Evolutionary conservation across 2,888 invertebrate genomes (phyloP), one percentile per base, ranked within the genome.

Genomic region (Epistrophella euchroma): DNA sequence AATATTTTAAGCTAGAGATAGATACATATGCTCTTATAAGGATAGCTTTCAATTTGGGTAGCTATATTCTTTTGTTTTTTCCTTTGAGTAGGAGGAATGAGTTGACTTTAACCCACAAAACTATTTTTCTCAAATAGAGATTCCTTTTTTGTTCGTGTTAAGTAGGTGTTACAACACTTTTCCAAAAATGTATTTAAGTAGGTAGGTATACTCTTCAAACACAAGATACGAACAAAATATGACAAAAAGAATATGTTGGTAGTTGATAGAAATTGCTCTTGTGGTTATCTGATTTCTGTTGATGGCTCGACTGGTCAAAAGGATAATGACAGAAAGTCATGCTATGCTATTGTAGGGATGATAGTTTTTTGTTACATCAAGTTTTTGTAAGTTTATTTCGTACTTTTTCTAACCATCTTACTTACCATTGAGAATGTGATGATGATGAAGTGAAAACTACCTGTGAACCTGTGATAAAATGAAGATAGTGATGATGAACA

Each of bases 371-470:
- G 58, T 37, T 25, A 17, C 17, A 22, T 62, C 2, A 15, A 62
- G 25, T 43, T 25, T 25, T 19, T 37, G 50, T 77, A 10, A 19
- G 50, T 50, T 64, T 56, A 19, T 52, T 47, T 47, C 11, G n/a
- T 11, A 22, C 19, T 56, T 13, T 19, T 32, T 56, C 37, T 22
- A 15, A 22, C 13, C 43, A 43, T 60, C 28, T n/a, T 25, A 25
- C 28, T n/a, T 28, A 28, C 32, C 32, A 32, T 25, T 25, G 70
- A 52, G 58, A 68, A 60, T 52, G 72, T 55, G 55, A 56, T 58
- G 62, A 80, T 85, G 66, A 85, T 84, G 56, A 66, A 80, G 84
- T 80, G 84, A 80, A 79, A 84, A 84, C 79, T 79, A 84, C 84
- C 84, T 84, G 83, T 56, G 4, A 55, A 32, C 55, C 32, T 55